Base-by-base conservation (phyloP, 2,797 vertebrate species). In the Strix occidentalis region DNA sequence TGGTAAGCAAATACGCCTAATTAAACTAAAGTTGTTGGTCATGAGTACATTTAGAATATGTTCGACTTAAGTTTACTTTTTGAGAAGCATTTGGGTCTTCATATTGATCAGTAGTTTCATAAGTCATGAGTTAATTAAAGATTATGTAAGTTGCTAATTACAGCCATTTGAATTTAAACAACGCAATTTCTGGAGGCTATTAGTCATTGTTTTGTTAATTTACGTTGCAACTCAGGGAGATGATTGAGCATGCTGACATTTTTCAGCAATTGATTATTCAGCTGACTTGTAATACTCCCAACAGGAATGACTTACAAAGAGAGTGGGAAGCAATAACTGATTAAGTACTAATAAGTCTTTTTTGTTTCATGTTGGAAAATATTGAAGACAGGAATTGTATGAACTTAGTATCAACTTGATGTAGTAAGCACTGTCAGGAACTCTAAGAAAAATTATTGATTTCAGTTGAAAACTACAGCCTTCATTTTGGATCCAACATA, bases 1-100 rank as follows among this genome's bases (percentile, higher is more conserved):
- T 11, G 97, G 98, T 98, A 96, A 96, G 98, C 96, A 69, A 71
- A 39, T 60, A 29, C 4, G 33, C 41, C 60, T 84, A 50, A 71
- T 57, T 68, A 87, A 92, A 50, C 29, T 35, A 24, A 31, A 63
- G 11, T 12, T 68, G 23, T 51, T 92, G 26, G 4, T 74, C 4
- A 10, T 48, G 23, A 58, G 4, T 77, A 31, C 6, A 11, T 80
- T 89, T 89, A 35, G 46, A 87, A 31, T 81, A 7, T 74, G 25
- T 77, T 88, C 45, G 19, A 72, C 41, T 65, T 64, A 41, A 53
- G 31, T 77, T 76, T 66, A 57, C 10, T 78, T 95, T 41, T 57
- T 74, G n/a, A 92, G 92, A 81, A 95, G 61, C 39, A 18, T 41
- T 71, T 2, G 5, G 20, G 23, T 76, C 33, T 90, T 93, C 48